Evolutionary conservation across 2,888 invertebrate species (phyloP).

Genomic region (Caenorhabditis auriculariae): DNA sequence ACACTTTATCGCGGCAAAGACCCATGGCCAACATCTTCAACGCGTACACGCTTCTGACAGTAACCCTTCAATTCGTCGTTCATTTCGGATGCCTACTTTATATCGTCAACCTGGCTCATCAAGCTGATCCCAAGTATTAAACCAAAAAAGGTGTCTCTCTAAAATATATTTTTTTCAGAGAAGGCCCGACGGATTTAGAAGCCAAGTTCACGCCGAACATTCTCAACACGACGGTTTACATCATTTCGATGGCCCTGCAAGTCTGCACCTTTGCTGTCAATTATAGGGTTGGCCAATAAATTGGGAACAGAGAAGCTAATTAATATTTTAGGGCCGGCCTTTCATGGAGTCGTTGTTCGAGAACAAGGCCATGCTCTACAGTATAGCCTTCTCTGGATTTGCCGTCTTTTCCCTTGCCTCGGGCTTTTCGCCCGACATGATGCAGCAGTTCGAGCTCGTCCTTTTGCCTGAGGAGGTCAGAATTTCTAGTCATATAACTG

Average conservation of each 20-base stretch:
- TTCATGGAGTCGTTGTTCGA: constrained; percentile 95
- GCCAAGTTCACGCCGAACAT: constrained; percentile 82
- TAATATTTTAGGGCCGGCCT: constrained; percentile 83
- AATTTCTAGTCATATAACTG: too few relatives aligned
- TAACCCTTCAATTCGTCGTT: constrained; percentile 87
- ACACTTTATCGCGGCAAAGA: constrained; percentile 85
- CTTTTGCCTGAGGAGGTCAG: constrained; percentile 84
- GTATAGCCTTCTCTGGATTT: constrained; percentile 80
- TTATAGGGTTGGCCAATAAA: constrained; percentile 80
- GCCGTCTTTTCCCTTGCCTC: constrained; percentile 80
- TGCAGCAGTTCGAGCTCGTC: constrained; percentile 89
- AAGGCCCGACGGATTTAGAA: constrained; percentile 56
- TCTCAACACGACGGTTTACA: constrained; percentile 95
- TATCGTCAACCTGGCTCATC: constrained; percentile 72
- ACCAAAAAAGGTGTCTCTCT: background rate
- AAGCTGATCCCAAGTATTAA: constrained; percentile 51
- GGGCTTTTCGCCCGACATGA: constrained; percentile 77
- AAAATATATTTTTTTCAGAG: constrained; percentile 36
- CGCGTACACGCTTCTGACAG: constrained; percentile 91
- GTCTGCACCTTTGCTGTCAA: constrained; percentile 98
- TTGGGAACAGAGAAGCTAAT: background rate
- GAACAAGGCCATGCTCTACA: constrained; percentile 88
- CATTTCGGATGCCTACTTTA: constrained; percentile 89
- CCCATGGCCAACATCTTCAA: constrained; percentile 98
- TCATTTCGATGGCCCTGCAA: constrained; percentile 94